Evolutionary conservation across 2,113 vertebrate species (phyloP), one percentile per base, ranked within the genome.

Genomic region (Melanerpes aurifrons): DNA sequence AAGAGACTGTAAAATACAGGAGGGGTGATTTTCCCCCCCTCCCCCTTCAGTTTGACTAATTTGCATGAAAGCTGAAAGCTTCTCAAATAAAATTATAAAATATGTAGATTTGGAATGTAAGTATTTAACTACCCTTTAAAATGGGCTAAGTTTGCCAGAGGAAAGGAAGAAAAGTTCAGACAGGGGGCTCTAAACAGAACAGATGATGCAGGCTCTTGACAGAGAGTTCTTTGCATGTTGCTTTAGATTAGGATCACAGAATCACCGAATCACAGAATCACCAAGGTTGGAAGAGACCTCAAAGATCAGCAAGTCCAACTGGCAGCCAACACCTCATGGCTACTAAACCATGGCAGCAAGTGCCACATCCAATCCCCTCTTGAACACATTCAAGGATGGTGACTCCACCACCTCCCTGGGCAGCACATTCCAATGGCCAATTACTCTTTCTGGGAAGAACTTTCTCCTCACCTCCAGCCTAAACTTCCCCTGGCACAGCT

Each of bases 121-220:
- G 48, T 43, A 24, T 96, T 90, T 77, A 86, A 92, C 69, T 69
- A 58, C 3, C 28, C 68, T 78, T 91, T 67, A 21, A 92, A 82
- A 70, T 15, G 5, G 67, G 25, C 47, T 62, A 29, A 31, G 61
- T 72, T 94, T 92, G 56, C 61, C 35, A 70, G 53, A 82, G 78
- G 37, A 70, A 85, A 18, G 48, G 61, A 79, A 67, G 32, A 76
- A 67, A 67, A 82, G 79, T 71, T 85, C 53, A 15, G 32, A 1
- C 28, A 21, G 8, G 89, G 29, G 24, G 64, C 53, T 94, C 70
- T 73, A 66, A 69, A 82, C 32, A 75, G 75, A 89, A 87, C 63
- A 82, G 68, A 50, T 43, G 43, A 91, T 76, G 77, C 56, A 1
- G 1, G 10, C 40, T 93, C n/a, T 76, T 93, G 71, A 31, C 25